These are phyloP conservation scores for Drosophila robusta DNA, from an alignment of 2,888 invertebrate species.

Conservation along the genomic window DNA sequence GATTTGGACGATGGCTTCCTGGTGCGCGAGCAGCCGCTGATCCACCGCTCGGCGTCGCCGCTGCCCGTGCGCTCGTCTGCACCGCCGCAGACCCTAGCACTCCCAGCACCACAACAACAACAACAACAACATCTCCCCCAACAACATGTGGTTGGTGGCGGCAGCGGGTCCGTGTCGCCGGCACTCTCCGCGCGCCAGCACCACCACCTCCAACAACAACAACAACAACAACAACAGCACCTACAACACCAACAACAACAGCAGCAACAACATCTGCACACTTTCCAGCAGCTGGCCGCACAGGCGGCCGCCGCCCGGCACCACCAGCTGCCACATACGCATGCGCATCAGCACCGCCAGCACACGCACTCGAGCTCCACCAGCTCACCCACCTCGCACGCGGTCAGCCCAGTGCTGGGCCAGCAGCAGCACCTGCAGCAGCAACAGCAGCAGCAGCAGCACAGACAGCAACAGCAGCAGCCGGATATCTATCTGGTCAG, in stretches of 20 bases:
- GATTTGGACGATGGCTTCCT: conserved; percentile 76
- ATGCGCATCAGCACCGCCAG: conserved; percentile 69
- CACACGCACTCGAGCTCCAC: conserved; percentile 78
- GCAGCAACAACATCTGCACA: conserved; percentile 79
- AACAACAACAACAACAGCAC: conserved; percentile 56
- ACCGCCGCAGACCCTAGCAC: conserved; percentile 83
- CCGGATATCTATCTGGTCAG: conserved; percentile 85
- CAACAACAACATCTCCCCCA: conserved; percentile 68
- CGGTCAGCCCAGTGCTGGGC: conserved; percentile 79
- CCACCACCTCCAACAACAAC: conserved; percentile 75
- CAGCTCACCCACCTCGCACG: conserved; percentile 82
- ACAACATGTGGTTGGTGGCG: conserved; percentile 71
- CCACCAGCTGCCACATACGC: conserved; percentile 74
- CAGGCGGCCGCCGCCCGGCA: conserved; percentile 77
- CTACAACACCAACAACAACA: conserved; percentile 77
- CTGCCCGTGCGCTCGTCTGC: conserved; percentile 82
- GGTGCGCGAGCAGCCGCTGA: conserved; percentile 83
- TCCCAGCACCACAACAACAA: conserved; percentile 69
- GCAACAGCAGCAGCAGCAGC: conserved; percentile 49
- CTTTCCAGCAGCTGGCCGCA: conserved; percentile 78
- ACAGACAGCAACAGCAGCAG: conserved; percentile 57
- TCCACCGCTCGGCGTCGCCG: conserved; percentile 83
- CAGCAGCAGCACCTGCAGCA: conserved; percentile 55
- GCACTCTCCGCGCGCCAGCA: conserved; percentile 83
- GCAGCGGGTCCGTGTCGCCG: conserved; percentile 82